Evolutionary conservation across 64 coral and sea anemone genomes (phyloP), one percentile per base, ranked within the genome.

Genomic region (Actinia tenebrosa): DNA sequence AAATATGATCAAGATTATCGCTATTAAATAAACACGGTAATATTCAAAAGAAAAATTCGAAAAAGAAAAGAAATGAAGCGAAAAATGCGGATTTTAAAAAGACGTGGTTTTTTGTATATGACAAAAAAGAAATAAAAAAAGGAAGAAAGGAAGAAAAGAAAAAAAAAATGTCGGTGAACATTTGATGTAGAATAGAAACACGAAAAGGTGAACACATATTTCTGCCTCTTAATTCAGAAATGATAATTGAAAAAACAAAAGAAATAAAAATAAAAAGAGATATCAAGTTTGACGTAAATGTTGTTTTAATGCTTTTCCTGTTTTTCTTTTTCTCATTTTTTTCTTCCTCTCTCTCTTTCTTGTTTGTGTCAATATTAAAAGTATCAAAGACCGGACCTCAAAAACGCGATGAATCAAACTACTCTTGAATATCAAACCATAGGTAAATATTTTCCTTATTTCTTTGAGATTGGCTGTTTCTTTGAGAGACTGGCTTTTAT

Each of bases 361-460:
- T 42, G 3, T 75, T 75, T 81, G 43, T 81, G 79, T 53, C 50
- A 81, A 81, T 23, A 81, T 45, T 37, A 37, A 37, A 37, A 37
- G 79, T 53, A 81, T 45, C 79, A 81, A 53, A 53, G 46, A 16
- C 79, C 79, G 50, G 50, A 53, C 79, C 16, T 16, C 11, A 20
- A 81, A 53, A 53, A 46, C 50, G 79, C 50, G 79, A 11, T 81
- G 45, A 81, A 81, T 81, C 46, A 50, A 53, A 22, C 19, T 47
- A 26, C 69, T 53, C 79, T 81, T 23, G 45, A 81, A 81, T 16
- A 81, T 53, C 45, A 81, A 81, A 81, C 16, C 79, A 81, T 50
- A 20, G 44, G 79, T 81, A 81, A 81, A 81, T 81, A 81, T 81
- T 81, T 16, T 81, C 79, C 22, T 81, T 81, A 45, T 45, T 81